Base-by-base conservation (phyloP, 2,113 vertebrate species). In the Nibea coibor region DNA sequence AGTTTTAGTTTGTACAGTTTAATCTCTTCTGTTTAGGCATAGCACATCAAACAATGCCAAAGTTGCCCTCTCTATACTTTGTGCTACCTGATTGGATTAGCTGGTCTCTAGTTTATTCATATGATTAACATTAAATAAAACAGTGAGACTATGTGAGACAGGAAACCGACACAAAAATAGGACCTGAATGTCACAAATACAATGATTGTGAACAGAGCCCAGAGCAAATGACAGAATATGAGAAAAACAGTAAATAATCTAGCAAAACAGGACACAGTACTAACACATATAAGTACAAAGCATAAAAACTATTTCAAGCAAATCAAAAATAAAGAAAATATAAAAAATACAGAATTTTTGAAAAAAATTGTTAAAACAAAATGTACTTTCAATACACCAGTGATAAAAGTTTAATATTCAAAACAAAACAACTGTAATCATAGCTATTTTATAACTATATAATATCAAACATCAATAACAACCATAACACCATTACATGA, bases 1-100 rank as follows among this genome's bases (percentile, higher is more conserved):
- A 9, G 35, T 39, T 39, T 39, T 39, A 58, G 51, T 48, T 12
- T 53, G 17, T 22, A 9, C 28, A 42, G 31, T 65, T 70, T 54
- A 80, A 78, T 76, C 78, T 74, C 50, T 74, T 69, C 58, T 77
- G 74, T 45, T 35, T n/a, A 26, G 66, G 24, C 69, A 84, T 71
- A 57, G 54, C 68, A 80, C 22, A 42, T 63, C 22, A 63, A 77
- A 86, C 80, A 80, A 83, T 83, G 54, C 24, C 64, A 26, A 17
- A 65, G 42, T 57, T 75, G 4, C 15, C 9, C 22, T 65, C 58
- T 61, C 81, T 39, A 24, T 39, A 24, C 43, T 73, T 14, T 47
- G 75, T 35, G 26, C 42, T 75, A 35, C 64, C 61, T 1, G 2
- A 35, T 73, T 35, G 81, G 82, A 87, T 83, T 73, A 78, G 4